Conservation (phyloP, 2,888 invertebrate species). For the Sesamia inferens region DNA sequence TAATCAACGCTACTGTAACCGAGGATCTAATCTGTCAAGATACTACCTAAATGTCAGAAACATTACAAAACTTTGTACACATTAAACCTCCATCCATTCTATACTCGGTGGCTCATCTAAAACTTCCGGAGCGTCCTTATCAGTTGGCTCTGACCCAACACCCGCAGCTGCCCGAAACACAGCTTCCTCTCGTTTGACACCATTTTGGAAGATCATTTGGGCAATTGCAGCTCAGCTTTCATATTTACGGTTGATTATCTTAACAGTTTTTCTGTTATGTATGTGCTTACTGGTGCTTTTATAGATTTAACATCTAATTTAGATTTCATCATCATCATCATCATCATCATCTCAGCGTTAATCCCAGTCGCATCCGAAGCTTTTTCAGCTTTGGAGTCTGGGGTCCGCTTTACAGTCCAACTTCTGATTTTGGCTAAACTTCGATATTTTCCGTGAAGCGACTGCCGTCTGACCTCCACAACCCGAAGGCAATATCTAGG, state of each 20-base stretch:
- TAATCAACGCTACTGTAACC: not conserved
- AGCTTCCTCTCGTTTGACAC: slow-evolving; percentile 48
- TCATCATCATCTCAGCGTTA: too few species aligned
- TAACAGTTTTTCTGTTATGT: not conserved
- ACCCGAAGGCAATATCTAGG: too few species aligned
- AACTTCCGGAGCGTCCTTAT: slow-evolving; percentile 55
- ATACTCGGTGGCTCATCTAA: slow-evolving; percentile 35
- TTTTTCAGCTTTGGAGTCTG: too few species aligned
- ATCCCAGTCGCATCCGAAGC: too few species aligned
- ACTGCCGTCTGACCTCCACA: too few species aligned
- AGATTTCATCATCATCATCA: too few species aligned
- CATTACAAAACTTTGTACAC: not conserved
- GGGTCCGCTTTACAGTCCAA: too few species aligned
- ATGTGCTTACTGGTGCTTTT: too few species aligned
- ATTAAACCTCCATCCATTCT: not conserved
- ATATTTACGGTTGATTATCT: slow-evolving; percentile 29
- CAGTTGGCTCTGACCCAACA: slow-evolving; percentile 53
- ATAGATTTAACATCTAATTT: too few species aligned
- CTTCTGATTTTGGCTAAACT: too few species aligned
- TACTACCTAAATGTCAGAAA: too few species aligned
- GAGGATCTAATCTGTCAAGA: not conserved
- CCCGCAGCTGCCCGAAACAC: slow-evolving; percentile 57
- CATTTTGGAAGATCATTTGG: slow-evolving; percentile 32
- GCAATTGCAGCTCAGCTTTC: slow-evolving; percentile 28
- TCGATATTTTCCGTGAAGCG: too few species aligned